A percentile compares a stretch with the other conserved stretches of the same genome.
These are phyloP conservation scores for Trichonephila clavata DNA, from an alignment of 1,140 invertebrate genomes.

Conservation along the genomic window DNA sequence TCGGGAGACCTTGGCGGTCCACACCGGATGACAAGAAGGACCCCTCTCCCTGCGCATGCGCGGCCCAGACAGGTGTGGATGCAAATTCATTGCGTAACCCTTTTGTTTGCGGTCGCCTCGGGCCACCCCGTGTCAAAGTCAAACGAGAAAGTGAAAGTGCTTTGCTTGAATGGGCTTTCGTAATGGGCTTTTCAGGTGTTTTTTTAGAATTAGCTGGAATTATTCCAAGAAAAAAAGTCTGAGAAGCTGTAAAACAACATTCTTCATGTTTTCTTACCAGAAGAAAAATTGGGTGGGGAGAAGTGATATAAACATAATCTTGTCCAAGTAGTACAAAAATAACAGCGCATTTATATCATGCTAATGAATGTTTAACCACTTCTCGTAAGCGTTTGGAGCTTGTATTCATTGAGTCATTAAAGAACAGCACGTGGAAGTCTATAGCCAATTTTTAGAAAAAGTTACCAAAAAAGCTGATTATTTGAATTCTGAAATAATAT, in stretches of 20 bases:
- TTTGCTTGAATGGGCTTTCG: background rate
- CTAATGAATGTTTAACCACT: too few relatives aligned
- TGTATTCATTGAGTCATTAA: too few relatives aligned
- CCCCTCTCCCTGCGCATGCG: background rate
- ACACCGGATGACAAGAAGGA: slow-evolving; percentile 3
- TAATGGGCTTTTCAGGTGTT: background rate
- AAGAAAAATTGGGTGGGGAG: background rate
- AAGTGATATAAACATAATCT: too few relatives aligned
- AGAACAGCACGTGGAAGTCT: too few relatives aligned
- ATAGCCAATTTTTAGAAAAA: too few relatives aligned
- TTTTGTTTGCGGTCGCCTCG: background rate
- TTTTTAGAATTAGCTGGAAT: background rate
- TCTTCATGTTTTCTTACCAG: background rate
- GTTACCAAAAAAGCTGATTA: too few relatives aligned
- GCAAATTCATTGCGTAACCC: background rate
- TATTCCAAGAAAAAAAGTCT: background rate
- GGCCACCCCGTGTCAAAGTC: background rate
- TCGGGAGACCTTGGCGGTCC: background rate
- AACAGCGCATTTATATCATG: too few relatives aligned
- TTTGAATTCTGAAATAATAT: too few relatives aligned
- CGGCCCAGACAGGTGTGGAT: background rate
- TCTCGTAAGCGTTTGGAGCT: too few relatives aligned
- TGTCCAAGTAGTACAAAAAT: too few relatives aligned
- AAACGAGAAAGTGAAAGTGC: background rate
- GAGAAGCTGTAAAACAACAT: background rate